Conservation (phyloP, 2,797 vertebrate species). For the Sebastes cheni region DNA sequence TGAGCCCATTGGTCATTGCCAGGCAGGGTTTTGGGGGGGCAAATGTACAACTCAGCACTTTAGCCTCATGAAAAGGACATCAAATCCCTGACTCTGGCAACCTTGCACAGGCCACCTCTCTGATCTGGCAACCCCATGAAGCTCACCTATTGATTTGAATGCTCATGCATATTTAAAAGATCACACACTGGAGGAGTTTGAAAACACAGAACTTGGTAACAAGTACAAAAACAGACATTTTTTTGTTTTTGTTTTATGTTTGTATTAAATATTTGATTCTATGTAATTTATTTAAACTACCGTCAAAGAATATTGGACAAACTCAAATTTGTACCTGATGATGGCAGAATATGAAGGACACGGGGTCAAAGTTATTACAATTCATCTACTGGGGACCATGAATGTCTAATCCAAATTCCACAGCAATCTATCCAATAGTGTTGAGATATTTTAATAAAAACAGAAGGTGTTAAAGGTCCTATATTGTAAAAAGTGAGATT, state of each 20-base stretch:
- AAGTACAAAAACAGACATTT: neutral
- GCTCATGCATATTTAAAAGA: slow-evolving; percentile 49
- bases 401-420: neutral
- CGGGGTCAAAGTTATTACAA: neutral
- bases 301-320: neutral
- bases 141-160: slow-evolving; percentile 70
- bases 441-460: neutral
- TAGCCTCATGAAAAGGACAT: slow-evolving; percentile 56
- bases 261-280: neutral
- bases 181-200: neutral
- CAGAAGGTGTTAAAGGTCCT: neutral
- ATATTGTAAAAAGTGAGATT: too few relatives aligned
- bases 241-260: neutral
- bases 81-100: slow-evolving; percentile 73
- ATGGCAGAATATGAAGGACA: neutral
- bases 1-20: slow-evolving; percentile 19
- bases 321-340: neutral
- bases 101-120: slow-evolving; percentile 63
- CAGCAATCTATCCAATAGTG: neutral
- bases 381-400: neutral
- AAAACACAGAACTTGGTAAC: neutral
- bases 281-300: neutral
- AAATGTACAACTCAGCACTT: slow-evolving; percentile 72
- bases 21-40: slow-evolving; percentile 28
- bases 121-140: slow-evolving; percentile 52